phyloP scores from a whole-genome alignment of 2,113 vertebrate species.

The Anas platyrhynchos region DNA sequence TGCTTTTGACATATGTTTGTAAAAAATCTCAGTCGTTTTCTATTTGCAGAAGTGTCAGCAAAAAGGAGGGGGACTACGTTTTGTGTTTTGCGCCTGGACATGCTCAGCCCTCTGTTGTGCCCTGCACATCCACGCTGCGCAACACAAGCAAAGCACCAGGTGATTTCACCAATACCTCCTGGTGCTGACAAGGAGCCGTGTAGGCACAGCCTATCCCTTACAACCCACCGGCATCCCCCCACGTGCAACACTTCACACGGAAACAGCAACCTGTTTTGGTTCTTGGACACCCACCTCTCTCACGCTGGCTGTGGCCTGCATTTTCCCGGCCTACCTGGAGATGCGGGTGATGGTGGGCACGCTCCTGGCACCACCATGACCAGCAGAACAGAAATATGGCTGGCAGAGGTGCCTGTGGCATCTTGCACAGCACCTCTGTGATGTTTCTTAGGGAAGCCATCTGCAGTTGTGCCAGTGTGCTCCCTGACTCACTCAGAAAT shows the following conservation, averaged over 20 bases:
- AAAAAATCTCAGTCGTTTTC: neutral
- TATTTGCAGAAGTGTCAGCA: neutral
- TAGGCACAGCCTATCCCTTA: accelerated
- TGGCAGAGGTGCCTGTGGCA: neutral
- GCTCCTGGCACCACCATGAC: neutral
- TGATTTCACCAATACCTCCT: neutral
- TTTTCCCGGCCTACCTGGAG: neutral
- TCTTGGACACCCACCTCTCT: neutral
- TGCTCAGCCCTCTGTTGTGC: neutral
- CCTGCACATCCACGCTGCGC: accelerated
- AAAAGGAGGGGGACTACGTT: neutral
- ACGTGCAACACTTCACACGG: accelerated
- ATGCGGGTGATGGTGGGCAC: accelerated
- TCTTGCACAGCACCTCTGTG: neutral
- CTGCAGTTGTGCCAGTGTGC: accelerated
- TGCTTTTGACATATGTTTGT: neutral
- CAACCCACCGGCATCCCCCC: accelerated
- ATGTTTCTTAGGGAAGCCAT: neutral
- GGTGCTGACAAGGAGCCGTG: neutral
- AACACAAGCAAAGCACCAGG: neutral
- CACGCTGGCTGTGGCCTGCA: too few species aligned
- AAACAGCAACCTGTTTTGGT: neutral
- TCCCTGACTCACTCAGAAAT: neutral
- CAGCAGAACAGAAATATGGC: neutral
- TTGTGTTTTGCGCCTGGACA: neutral